These are phyloP conservation scores for Dryas iulia DNA, from an alignment of 1,140 invertebrate species.

Conservation along the genomic window DNA sequence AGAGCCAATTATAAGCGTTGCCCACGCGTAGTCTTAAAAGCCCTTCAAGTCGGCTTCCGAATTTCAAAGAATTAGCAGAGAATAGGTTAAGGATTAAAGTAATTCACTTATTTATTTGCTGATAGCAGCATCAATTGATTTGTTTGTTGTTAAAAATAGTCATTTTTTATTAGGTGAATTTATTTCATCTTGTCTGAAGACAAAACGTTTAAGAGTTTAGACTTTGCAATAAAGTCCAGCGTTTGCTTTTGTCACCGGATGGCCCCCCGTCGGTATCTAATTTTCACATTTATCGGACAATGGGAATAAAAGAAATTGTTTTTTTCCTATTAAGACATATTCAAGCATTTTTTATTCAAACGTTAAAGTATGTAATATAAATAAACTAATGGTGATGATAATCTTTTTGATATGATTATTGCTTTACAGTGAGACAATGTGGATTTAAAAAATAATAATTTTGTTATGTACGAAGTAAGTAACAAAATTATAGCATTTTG, in stretches of 20 bases:
- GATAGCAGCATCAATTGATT: slow-evolving; percentile 21
- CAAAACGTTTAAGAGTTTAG: slow-evolving; percentile 27
- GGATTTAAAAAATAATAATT: too few species aligned
- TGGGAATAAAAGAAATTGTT: not conserved
- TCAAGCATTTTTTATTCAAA: not conserved
- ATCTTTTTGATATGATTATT: too few species aligned
- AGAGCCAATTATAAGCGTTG: slow-evolving; percentile 71
- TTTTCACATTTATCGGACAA: slow-evolving; percentile 35
- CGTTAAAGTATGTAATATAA: not conserved
- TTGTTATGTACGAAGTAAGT: too few species aligned
- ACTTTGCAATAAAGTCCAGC: slow-evolving; percentile 40
- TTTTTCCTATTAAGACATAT: not conserved
- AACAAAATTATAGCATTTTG: too few species aligned
- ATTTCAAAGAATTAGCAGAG: slow-evolving; percentile 66
- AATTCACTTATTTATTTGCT: slow-evolving; percentile 51
- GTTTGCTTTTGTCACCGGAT: slow-evolving; percentile 51
- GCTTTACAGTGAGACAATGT: too few species aligned
- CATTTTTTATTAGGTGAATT: slow-evolving; percentile 12
- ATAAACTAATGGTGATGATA: too few species aligned
- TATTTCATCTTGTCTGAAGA: slow-evolving; percentile 29
- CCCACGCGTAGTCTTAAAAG: slow-evolving; percentile 47
- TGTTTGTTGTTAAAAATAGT: slow-evolving; percentile 5
- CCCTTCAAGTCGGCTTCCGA: slow-evolving; percentile 61
- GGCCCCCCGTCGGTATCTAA: slow-evolving; percentile 57
- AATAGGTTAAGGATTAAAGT: slow-evolving; percentile 59